Evolutionary conservation across 2,888 invertebrate genomes (phyloP).

Genomic region (Augiades crinisus): DNA sequence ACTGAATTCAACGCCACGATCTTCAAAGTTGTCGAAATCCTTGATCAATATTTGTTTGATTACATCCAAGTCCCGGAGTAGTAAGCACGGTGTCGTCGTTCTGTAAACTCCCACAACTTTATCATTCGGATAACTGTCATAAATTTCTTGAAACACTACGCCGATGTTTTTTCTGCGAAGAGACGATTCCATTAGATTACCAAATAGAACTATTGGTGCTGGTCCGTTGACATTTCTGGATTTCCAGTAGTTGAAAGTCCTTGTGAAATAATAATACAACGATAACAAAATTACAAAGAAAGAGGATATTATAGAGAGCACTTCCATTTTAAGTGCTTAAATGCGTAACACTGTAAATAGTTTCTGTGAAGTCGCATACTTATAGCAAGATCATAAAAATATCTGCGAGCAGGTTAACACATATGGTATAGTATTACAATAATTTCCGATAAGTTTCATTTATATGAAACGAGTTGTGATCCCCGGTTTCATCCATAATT

Average conservation of each 20-base stretch:
- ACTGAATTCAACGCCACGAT: conserved; percentile 49
- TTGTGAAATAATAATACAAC: conserved; percentile 43
- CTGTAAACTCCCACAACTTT: conserved; percentile 54
- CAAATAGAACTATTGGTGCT: conserved; percentile 45
- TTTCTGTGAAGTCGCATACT: too few species aligned
- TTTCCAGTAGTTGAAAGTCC: conserved; percentile 53
- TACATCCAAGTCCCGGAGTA: conserved; percentile 52
- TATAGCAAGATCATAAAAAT: too few species aligned
- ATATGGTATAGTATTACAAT: too few species aligned
- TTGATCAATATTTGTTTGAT: conserved; percentile 54
- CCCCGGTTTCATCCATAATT: too few species aligned
- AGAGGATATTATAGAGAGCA: too few species aligned
- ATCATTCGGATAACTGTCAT: conserved; percentile 46
- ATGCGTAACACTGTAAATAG: too few species aligned
- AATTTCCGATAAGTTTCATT: too few species aligned
- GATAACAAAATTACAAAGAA: not conserved
- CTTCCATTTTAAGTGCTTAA: too few species aligned
- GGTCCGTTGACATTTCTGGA: conserved; percentile 43
- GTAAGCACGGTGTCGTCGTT: conserved; percentile 46
- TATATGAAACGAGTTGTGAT: too few species aligned
- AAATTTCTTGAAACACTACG: conserved; percentile 41
- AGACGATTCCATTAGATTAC: conserved; percentile 43
- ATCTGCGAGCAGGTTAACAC: too few species aligned
- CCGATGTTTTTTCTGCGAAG: conserved; percentile 38
- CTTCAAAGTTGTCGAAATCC: conserved; percentile 50